Evolutionary conservation across 2,797 vertebrate genomes (phyloP).

Genomic region (Cossypha dichroa): DNA sequence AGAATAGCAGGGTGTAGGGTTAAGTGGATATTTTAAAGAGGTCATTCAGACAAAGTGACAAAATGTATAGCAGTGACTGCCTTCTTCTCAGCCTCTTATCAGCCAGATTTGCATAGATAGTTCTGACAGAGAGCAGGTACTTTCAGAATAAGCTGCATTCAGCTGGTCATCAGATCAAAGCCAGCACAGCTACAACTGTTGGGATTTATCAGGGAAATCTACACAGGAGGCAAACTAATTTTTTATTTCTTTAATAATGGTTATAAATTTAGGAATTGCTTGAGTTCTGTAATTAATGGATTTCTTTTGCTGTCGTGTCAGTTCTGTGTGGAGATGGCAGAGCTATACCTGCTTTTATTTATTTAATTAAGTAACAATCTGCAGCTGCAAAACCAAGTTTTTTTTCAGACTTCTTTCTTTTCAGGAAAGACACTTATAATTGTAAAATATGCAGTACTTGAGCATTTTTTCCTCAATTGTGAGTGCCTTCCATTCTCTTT

Average conservation of each 20-base stretch:
- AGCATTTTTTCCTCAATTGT: background rate
- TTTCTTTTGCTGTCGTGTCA: background rate
- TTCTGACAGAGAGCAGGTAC: background rate
- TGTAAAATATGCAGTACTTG: background rate
- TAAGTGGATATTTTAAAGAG: background rate
- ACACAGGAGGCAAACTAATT: background rate
- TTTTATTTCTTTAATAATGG: background rate
- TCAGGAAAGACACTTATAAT: background rate
- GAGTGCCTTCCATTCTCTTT: background rate
- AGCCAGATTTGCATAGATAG: background rate
- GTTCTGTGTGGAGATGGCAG: background rate
- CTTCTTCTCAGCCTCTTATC: background rate
- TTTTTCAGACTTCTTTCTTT: background rate
- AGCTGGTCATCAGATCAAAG: background rate
- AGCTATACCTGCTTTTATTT: background rate
- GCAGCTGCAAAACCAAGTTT: background rate
- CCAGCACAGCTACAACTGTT: background rate
- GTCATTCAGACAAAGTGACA: background rate
- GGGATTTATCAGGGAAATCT: background rate
- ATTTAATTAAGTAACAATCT: background rate
- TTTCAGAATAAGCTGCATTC: background rate
- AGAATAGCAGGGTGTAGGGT: background rate
- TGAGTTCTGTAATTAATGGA: background rate
- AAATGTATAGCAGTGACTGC: background rate
- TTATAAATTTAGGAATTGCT: background rate